Evolutionary conservation across 2,888 invertebrate species (phyloP).

Genomic region (Tinea pellionella): DNA sequence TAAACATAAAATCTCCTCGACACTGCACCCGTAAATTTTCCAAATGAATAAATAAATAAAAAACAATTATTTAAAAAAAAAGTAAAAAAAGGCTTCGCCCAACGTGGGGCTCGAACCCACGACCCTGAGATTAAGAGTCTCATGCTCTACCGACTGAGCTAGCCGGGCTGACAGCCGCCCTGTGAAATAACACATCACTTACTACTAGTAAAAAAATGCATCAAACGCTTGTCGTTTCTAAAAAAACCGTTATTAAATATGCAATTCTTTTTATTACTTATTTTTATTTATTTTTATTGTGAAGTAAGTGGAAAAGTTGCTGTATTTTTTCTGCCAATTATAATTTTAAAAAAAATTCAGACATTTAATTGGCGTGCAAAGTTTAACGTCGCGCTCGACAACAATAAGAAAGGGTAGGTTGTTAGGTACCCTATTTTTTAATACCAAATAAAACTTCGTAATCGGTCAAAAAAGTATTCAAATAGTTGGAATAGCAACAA

Average conservation of each 20-base stretch:
- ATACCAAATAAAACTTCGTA: background rate
- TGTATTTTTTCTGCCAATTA: background rate
- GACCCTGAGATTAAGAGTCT: conserved; percentile 76
- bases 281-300: too few relatives aligned
- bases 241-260: too few relatives aligned
- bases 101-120: conserved; percentile 74
- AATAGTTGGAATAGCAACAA: background rate
- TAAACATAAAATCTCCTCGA: too few relatives aligned
- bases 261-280: too few relatives aligned
- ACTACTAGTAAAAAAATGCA: background rate
- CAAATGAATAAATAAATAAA: background rate
- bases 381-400: background rate
- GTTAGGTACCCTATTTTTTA: background rate
- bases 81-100: conserved; percentile 37
- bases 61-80: background rate
- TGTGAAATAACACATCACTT: background rate
- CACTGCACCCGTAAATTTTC: too few relatives aligned
- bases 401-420: background rate
- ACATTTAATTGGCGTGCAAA: conserved; percentile 5
- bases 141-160: conserved; percentile 72
- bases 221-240: too few relatives aligned
- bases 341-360: background rate
- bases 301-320: too few relatives aligned
- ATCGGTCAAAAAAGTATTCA: background rate
- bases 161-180: conserved; percentile 48